phyloP scores from a whole-genome alignment of 2,113 vertebrate genomes.

The Aramus guarauna region DNA sequence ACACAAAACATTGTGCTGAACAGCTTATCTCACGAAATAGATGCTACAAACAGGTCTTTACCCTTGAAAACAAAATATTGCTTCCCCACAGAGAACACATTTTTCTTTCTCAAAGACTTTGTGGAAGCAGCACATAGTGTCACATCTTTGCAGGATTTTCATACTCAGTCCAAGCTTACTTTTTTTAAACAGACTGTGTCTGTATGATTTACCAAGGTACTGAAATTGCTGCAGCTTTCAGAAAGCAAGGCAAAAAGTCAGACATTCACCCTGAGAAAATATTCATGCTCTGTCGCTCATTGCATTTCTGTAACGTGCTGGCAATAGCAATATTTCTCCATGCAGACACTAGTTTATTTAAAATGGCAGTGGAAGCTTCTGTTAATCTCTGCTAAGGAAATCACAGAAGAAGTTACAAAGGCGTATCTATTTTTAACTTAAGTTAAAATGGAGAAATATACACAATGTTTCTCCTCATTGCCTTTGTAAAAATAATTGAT shows the following conservation, averaged over 20 bases:
- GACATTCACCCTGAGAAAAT: background rate
- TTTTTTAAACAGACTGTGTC: background rate
- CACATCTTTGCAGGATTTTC: background rate
- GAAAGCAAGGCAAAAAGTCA: background rate
- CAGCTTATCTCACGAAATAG: background rate
- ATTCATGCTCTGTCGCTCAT: accelerated
- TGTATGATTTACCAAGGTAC: background rate
- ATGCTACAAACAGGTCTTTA: background rate
- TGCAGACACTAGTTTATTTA: background rate
- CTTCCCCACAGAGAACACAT: background rate
- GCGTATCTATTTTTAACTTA: background rate
- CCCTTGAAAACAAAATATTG: background rate
- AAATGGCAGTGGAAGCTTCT: background rate
- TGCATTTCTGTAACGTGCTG: background rate
- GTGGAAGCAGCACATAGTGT: background rate
- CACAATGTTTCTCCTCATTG: background rate
- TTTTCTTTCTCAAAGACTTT: background rate
- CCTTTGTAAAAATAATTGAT: background rate
- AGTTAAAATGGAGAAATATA: background rate
- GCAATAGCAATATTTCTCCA: background rate
- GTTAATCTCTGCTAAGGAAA: background rate
- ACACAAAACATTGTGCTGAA: background rate
- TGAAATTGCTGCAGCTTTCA: background rate
- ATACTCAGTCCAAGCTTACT: background rate
- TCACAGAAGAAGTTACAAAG: background rate